phyloP scores from a whole-genome alignment of 2,797 vertebrate genomes.

The Orientallactaga sibirica region DNA sequence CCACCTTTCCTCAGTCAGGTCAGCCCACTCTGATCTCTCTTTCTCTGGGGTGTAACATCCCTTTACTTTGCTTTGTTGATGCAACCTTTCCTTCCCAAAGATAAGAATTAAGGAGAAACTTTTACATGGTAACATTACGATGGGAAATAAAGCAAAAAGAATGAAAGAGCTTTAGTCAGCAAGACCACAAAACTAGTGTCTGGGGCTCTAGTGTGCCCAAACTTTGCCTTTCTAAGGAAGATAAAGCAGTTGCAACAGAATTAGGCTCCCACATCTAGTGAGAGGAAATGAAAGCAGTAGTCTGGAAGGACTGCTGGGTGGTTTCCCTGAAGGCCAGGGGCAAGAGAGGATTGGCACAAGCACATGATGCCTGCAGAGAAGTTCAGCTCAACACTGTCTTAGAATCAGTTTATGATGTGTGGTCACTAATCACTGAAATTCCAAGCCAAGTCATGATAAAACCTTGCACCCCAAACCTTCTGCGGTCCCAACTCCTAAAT shows the following conservation, averaged over 20 bases:
- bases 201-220: background rate
- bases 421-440: background rate
- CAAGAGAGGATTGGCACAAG: background rate
- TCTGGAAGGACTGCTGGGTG: background rate
- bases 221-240: background rate
- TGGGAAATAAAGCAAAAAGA: slow-evolving; percentile 27
- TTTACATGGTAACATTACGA: background rate
- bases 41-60: background rate
- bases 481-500: background rate
- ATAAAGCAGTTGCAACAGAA: background rate
- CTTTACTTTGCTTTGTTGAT: slow-evolving; percentile 13
- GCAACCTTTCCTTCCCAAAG: background rate
- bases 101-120: background rate
- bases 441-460: background rate
- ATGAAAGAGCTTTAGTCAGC: background rate
- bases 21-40: background rate
- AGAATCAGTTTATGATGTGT: background rate
- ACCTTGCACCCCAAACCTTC: background rate
- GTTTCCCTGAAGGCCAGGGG: background rate
- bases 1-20: background rate
- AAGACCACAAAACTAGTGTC: slow-evolving; percentile 11
- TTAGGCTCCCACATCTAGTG: background rate
- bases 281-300: background rate
- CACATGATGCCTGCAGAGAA: background rate
- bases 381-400: background rate